Evolutionary conservation across 2,888 invertebrate genomes (phyloP).

Genomic region (Orthosia cruda): DNA sequence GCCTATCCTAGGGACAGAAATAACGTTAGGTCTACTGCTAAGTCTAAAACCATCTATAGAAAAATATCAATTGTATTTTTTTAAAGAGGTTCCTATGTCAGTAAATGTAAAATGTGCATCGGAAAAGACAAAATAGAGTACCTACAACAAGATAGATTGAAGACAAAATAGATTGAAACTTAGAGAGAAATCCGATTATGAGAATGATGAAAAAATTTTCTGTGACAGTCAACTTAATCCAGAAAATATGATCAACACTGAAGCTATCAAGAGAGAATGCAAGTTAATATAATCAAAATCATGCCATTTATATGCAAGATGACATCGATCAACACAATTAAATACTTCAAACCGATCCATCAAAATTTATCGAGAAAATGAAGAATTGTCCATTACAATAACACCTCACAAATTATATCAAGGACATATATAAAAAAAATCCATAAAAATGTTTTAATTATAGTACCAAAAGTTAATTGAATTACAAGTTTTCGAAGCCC

Average conservation of each 20-base stretch:
- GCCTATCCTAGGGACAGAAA: slow-evolving; percentile 14
- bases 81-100: too few species aligned
- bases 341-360: neutral
- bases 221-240: neutral
- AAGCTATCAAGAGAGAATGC: neutral
- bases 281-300: neutral
- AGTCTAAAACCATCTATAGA: neutral
- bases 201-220: neutral
- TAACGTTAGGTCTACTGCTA: slow-evolving; percentile 6
- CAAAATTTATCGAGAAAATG: neutral
- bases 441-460: slow-evolving; percentile 49
- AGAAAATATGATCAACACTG: neutral
- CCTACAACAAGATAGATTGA: too few species aligned
- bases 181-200: neutral
- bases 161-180: neutral
- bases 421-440: slow-evolving; percentile 25
- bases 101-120: neutral
- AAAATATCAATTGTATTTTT: neutral
- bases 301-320: slow-evolving; percentile 1
- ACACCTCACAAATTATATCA: slow-evolving; percentile 9
- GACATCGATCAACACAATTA: neutral
- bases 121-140: neutral
- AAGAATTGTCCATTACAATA: neutral
- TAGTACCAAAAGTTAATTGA: slow-evolving; percentile 56
- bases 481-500: slow-evolving; percentile 60